Percentiles rank a stretch among this genome's conserved stretches.
These are phyloP conservation scores for Cairina moschata DNA, from an alignment of 2,113 vertebrate genomes.

Conservation along the genomic window DNA sequence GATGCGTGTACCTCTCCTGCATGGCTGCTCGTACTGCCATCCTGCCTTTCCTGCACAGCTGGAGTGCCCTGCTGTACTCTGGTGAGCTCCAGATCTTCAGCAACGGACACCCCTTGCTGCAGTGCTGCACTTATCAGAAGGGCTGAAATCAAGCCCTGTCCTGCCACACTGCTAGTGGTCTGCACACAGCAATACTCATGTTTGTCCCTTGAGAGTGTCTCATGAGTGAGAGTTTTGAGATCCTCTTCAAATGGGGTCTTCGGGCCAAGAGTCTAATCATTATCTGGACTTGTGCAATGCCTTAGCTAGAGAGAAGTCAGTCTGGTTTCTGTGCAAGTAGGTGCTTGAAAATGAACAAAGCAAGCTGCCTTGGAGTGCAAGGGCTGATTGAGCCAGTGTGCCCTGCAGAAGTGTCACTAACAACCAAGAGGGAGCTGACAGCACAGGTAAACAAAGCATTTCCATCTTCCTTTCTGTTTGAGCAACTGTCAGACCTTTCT, in stretches of 20 bases:
- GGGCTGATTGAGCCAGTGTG: too few species aligned
- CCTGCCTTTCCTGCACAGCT: not conserved
- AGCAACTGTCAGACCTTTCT: not conserved
- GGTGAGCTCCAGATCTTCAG: not conserved
- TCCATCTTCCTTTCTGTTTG: not conserved
- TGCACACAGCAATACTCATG: rapidly evolving
- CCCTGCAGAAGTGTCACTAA: not conserved
- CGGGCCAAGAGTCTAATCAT: rapidly evolving
- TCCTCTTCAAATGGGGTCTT: not conserved
- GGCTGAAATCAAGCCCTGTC: too few species aligned
- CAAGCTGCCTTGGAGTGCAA: not conserved
- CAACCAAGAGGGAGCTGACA: not conserved
- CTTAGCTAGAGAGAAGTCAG: not conserved
- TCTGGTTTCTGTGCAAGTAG: not conserved
- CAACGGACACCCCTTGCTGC: not conserved
- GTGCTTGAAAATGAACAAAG: not conserved
- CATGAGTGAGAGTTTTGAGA: not conserved
- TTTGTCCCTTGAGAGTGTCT: not conserved
- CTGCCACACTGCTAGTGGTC: not conserved
- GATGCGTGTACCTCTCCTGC: rapidly evolving
- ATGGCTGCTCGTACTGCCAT: rapidly evolving
- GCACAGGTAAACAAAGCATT: not conserved
- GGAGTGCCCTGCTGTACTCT: not conserved
- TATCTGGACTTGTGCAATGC: not conserved
- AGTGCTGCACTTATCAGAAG: not conserved